Base-by-base conservation (phyloP, 2,888 invertebrate species). In the Steromphala cineraria region DNA sequence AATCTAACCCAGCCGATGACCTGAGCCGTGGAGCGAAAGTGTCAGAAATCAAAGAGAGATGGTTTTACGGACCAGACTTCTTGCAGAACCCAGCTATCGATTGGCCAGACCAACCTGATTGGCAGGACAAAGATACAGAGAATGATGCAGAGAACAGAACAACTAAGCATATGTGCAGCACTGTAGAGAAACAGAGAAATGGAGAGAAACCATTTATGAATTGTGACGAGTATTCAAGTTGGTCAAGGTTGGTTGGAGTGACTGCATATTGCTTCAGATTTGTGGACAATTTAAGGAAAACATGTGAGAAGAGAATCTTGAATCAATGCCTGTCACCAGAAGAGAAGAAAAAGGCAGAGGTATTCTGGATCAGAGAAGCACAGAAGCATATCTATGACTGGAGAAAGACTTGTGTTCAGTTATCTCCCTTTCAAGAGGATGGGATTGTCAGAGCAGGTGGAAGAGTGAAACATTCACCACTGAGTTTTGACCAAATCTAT, bases 1-100 rank as follows among this genome's bases (percentile, higher is more conserved):
- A 24, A 3, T n/a, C 19, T 10, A 78, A 81, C 56, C 81, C 81
- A 21, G 81, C 78, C 0, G 81, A 81, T 19, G 74, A 53, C 55
- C 74, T 81, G 0, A 81, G 78, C 28, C 67, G 81, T 55, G 81
- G 81, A 52, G 17, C 76, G 2, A 75, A 36, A 7, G 76, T 76
- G 4, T 24, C 24, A 19, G 46, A 76, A 17, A 75, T 80, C 67
- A 31, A 53, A 3, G 31, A 24, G 19, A 75, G 62, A 62, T 76
- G 80, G 80, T 56, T 76, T 28, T 17, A 40, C 24, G 80, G 80
- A 46, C 80, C 77, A 7, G 52, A 10, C 17, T 80, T 80, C 24
- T 76, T 80, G 8, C 19, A 31, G 31, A 52, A 62, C n/a, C 62
- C 40, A 7, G 36, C 40, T 46, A 46, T 21, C 8, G 19, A 24